phyloP scores from a whole-genome alignment of 2,113 vertebrate species.

The Ramphastos sulfuratus region DNA sequence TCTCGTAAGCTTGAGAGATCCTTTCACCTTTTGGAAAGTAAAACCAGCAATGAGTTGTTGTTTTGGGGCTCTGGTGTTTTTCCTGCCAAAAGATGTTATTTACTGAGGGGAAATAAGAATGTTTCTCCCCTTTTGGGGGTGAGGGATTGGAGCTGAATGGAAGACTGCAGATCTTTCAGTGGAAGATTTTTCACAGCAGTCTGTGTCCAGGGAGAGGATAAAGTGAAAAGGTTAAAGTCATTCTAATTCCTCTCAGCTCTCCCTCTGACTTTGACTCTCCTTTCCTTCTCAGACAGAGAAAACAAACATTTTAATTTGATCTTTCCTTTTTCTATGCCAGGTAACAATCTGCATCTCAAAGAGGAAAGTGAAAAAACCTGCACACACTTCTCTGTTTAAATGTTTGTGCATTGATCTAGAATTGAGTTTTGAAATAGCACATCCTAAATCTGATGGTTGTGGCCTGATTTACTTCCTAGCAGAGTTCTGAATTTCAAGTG shows the following conservation, averaged over 20 bases:
- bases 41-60: too few relatives aligned
- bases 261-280: neutral
- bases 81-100: too few relatives aligned
- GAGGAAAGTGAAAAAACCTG: neutral
- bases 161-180: neutral
- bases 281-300: neutral
- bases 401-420: neutral
- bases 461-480: neutral
- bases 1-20: neutral
- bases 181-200: neutral
- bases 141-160: neutral
- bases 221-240: neutral
- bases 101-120: too few relatives aligned
- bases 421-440: neutral
- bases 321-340: neutral
- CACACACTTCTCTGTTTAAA: neutral
- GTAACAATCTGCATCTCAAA: neutral
- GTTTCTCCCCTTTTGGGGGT: too few relatives aligned
- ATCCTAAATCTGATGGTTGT: neutral
- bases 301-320: neutral
- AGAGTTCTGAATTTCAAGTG: neutral
- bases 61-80: too few relatives aligned
- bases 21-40: too few relatives aligned
- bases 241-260: neutral
- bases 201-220: neutral